Conservation (phyloP, 2,113 vertebrate species). For the Rhinolophus ferrumequinum region DNA sequence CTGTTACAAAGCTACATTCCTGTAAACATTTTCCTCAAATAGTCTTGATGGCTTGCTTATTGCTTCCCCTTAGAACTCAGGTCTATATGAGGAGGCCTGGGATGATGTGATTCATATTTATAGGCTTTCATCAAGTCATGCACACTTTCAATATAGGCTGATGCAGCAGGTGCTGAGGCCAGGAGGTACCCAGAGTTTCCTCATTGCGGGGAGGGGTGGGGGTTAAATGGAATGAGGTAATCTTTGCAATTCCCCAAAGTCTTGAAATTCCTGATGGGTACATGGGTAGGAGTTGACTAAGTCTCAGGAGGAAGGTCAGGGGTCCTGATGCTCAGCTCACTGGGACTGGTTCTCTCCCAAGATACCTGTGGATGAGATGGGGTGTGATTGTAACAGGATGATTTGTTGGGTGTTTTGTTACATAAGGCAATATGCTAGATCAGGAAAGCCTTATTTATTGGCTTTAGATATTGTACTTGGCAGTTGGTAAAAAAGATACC, state of each 20-base stretch:
- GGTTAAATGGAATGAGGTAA: not conserved
- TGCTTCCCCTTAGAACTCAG: not conserved
- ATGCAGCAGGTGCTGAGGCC: not conserved
- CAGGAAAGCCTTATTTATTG: not conserved
- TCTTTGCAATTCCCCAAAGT: not conserved
- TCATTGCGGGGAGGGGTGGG: not conserved
- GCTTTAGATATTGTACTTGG: not conserved
- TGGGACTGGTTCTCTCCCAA: not conserved
- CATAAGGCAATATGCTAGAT: not conserved
- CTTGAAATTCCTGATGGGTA: not conserved
- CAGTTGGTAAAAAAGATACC: not conserved
- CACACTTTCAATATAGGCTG: not conserved
- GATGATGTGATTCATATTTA: not conserved
- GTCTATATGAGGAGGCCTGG: not conserved
- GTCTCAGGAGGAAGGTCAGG: not conserved
- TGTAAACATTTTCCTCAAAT: not conserved
- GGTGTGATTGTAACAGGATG: not conserved
- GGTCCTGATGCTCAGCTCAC: not conserved
- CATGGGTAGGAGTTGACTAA: not conserved
- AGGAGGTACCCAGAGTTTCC: not conserved
- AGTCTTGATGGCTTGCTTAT: not conserved
- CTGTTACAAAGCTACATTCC: not conserved
- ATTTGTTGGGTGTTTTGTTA: not conserved
- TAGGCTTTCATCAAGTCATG: not conserved
- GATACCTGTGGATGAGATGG: not conserved